These are phyloP conservation scores for Capitella teleta DNA, from an alignment of 1,140 invertebrate species.

Conservation along the genomic window DNA sequence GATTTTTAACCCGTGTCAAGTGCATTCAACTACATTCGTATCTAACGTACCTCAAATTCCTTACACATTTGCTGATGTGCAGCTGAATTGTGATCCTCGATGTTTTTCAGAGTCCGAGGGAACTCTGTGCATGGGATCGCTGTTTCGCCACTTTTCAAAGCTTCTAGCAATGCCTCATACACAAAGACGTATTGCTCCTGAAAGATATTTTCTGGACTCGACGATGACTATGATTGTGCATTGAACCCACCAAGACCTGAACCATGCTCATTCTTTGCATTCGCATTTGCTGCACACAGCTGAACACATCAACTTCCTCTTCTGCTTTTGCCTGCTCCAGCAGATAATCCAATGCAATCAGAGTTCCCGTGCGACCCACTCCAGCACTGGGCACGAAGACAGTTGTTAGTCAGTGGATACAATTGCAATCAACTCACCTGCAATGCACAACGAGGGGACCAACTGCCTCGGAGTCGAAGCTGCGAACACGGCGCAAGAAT, in stretches of 20 bases:
- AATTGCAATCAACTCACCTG: not conserved
- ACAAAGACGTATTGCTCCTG: constrained; percentile 98
- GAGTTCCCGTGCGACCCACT: constrained; percentile 34
- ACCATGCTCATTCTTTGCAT: constrained; percentile 22
- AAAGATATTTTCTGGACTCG: too few species aligned
- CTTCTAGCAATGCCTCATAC: constrained; percentile 79
- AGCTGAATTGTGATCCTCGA: too few species aligned
- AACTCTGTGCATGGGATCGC: constrained; percentile 79
- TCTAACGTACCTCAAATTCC: too few species aligned
- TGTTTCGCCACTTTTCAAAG: constrained; percentile 82
- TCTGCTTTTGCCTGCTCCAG: constrained; percentile 18
- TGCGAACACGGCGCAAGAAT: not conserved
- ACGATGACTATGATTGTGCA: too few species aligned
- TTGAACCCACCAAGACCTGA: too few species aligned
- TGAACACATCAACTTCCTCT: constrained; percentile 17
- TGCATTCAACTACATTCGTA: too few species aligned
- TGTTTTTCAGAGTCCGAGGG: too few species aligned
- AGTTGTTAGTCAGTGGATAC: too few species aligned
- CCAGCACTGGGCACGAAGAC: too few species aligned
- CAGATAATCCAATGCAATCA: constrained; percentile 32
- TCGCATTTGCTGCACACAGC: constrained; percentile 19
- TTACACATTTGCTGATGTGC: too few species aligned
- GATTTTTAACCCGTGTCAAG: too few species aligned
- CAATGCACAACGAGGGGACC: constrained; percentile 2
- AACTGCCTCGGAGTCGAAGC: not conserved